Evolutionary conservation across 2,113 vertebrate genomes (phyloP), one percentile per base, ranked within the genome.

Genomic region (Romanogobio albipinnatus): DNA sequence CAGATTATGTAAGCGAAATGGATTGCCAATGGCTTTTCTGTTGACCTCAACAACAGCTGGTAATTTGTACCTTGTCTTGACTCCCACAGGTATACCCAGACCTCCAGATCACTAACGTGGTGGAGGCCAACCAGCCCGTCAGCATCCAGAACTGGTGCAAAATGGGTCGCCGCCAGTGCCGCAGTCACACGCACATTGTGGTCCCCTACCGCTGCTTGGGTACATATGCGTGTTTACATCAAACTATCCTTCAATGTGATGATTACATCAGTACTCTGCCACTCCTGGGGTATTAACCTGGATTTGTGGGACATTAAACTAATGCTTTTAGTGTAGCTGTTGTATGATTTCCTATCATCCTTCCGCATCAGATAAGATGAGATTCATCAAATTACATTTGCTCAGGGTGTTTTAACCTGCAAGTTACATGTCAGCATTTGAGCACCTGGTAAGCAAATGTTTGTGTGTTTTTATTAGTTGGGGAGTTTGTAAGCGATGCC

Each of bases 201-300:
- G 97, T 99, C 89, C 98, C 98, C n/a, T 99, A 99, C 90, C 96
- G 98, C 83, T 99, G 98, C 92, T 88, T 99, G 91, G 98, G 98
- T 99, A 89, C 94, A 96, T 92, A 26, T 70, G 17, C 24, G 5
- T 74, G 51, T 73, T 14, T 74, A 62, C 47, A 36, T 10, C 7
- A 68, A 64, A 71, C 6, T 61, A 29, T 71, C 45, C 70, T 75
- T 56, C 9, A 56, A 24, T 45, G 14, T 62, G 39, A 76, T n/a
- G 26, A 33, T 53, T 58, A 58, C 17, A 56, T 77, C 11, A 47
- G 22, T 29, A 77, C 74, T 11, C 51, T 15, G 11, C 24, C 75
- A 75, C 22, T 79, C 66, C 62, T 49, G 9, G 45, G 58, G 62
- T 86, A 74, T 79, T 86, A 86, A 84, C 81, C 64, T 78, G 81